Evolutionary conservation across 2,113 vertebrate genomes (phyloP).

Genomic region (Oxyruncus cristatus): DNA sequence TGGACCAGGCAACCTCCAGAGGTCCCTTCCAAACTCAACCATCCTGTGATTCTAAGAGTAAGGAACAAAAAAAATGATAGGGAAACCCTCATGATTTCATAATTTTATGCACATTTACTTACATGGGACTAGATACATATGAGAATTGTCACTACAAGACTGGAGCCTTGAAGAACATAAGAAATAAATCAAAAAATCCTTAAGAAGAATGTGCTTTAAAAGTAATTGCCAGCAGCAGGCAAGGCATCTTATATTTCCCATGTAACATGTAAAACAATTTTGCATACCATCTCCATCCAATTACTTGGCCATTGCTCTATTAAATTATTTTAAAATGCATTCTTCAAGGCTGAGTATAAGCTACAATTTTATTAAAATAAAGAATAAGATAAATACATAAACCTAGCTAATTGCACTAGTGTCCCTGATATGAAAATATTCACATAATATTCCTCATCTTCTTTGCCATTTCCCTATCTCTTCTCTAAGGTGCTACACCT

Average conservation of each 20-base stretch:
- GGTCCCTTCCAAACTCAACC: neutral
- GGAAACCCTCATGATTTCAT: neutral
- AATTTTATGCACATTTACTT: neutral
- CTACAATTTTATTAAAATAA: neutral
- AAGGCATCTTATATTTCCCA: neutral
- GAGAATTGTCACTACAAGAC: neutral
- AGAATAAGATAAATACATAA: neutral
- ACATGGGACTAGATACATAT: neutral
- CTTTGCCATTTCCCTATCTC: neutral
- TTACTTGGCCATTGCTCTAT: neutral
- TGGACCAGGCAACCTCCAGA: neutral
- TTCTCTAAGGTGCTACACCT: neutral
- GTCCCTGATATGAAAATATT: neutral
- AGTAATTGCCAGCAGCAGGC: neutral
- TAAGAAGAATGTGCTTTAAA: neutral
- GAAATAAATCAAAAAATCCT: neutral
- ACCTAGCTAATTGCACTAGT: neutral
- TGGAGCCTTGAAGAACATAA: neutral
- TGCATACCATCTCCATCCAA: neutral
- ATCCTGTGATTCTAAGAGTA: neutral
- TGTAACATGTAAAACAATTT: neutral
- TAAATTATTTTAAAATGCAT: neutral
- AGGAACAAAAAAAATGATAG: neutral
- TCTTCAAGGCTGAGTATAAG: neutral
- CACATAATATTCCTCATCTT: neutral